phyloP scores from a whole-genome alignment of 2,113 vertebrate genomes.

The Chrysochloris asiatica region DNA sequence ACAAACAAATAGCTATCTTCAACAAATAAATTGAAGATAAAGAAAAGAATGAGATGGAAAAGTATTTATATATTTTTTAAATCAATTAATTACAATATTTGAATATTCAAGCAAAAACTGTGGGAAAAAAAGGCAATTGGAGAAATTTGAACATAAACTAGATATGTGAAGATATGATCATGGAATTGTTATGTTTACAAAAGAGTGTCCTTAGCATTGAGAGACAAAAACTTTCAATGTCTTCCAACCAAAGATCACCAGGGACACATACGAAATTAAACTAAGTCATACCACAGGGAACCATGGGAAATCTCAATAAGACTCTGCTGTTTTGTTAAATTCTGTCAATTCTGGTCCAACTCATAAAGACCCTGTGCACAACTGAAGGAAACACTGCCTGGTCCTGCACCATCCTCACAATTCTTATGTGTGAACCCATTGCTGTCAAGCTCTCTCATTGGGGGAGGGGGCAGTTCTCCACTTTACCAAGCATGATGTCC shows the following conservation, averaged over 20 bases:
- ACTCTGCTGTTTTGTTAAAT: no score
- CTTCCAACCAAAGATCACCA: background rate
- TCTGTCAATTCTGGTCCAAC: no score
- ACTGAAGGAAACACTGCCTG: no score
- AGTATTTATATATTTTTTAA: background rate
- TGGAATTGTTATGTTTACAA: background rate
- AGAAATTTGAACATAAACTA: background rate
- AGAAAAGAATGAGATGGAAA: background rate
- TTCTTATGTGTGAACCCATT: no score
- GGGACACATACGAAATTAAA: no score
- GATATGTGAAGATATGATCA: background rate
- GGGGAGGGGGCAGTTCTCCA: no score
- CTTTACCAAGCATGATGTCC: no score
- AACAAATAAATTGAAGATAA: background rate
- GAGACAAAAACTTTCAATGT: background rate
- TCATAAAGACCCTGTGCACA: no score
- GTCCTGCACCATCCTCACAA: no score
- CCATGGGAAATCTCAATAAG: no score
- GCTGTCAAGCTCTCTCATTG: no score
- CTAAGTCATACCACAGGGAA: no score
- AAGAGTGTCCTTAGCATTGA: background rate
- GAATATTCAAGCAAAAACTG: background rate
- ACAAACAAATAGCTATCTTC: background rate
- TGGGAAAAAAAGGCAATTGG: background rate
- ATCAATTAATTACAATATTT: background rate